phyloP scores from a whole-genome alignment of 2,888 invertebrate species.

The Spicauda simplicius region DNA sequence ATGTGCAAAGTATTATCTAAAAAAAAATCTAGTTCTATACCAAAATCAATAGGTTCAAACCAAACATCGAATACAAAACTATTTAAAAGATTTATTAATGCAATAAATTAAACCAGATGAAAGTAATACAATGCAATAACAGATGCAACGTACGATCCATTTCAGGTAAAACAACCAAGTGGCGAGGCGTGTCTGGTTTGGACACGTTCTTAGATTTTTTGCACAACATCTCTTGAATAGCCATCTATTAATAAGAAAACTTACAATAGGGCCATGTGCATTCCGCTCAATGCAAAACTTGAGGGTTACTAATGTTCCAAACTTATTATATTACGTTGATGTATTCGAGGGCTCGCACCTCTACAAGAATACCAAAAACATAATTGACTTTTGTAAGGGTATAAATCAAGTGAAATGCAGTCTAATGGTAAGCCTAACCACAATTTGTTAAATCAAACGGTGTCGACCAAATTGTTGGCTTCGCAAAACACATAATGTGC shows the following conservation, averaged over 20 bases:
- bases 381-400: slow-evolving; percentile 37
- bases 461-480: slow-evolving; percentile 68
- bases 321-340: slow-evolving; percentile 25
- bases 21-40: too few relatives aligned
- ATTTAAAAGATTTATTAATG: background rate
- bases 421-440: slow-evolving; percentile 48
- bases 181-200: slow-evolving; percentile 36
- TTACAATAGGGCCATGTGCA: slow-evolving; percentile 54
- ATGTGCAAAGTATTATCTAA: too few relatives aligned
- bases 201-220: slow-evolving; percentile 59
- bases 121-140: slow-evolving; percentile 23
- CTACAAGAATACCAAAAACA: slow-evolving; percentile 21
- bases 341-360: background rate
- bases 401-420: slow-evolving; percentile 59
- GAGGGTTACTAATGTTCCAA: slow-evolving; percentile 53
- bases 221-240: slow-evolving; percentile 59
- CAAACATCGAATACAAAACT: too few relatives aligned
- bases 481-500: slow-evolving; percentile 76
- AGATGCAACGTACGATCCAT: slow-evolving; percentile 24
- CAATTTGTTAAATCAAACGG: slow-evolving; percentile 74
- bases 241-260: slow-evolving; percentile 53
- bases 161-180: slow-evolving; percentile 52
- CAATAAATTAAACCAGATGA: slow-evolving; percentile 18
- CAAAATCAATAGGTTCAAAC: too few relatives aligned
- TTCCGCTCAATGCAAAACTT: slow-evolving; percentile 41